Base-by-base conservation (phyloP, 2,113 vertebrate genomes). In the Mobula hypostoma region DNA sequence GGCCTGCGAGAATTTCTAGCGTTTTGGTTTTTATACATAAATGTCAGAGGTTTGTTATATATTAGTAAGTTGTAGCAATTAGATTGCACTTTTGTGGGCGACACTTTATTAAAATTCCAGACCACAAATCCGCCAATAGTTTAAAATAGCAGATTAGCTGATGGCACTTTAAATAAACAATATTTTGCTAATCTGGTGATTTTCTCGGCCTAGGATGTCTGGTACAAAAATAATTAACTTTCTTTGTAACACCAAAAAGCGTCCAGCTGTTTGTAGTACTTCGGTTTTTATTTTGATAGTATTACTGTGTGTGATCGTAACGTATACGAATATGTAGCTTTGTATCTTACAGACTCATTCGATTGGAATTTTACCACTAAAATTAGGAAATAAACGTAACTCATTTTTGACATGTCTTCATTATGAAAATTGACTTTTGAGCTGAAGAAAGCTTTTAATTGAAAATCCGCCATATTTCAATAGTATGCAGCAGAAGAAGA, bases 381-480 rank as follows among this genome's bases (percentile, higher is more conserved):
- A 93, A 68, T 24, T 93, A 36, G 66, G 66, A 12, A 72, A 48
- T 93, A 32, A 93, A 74, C 48, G 68, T 72, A 72, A 74, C 68
- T 74, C 90, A 93, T 21, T 93, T 68, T 63, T 90, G 87, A 95
- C 96, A 96, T 95, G 96, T 97, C 97, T 97, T 97, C 96, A 97
- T 97, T 97, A 97, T 96, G 96, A 96, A 96, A 96, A 97, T 96
- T 96, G 97, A 97, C 96, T 96, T 96, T 95, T 96, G 97, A 94
- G 96, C 96, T 96, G 96, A 95, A 96, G 95, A 96, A 96, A 96
- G 96, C 96, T 95, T 96, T 96, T 97, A 97, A 97, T 97, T 97
- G 97, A 97, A 97, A 97, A 97, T 96, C 96, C 96, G 97, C 97
- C 96, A 96, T 96, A 96, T 97, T 97, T 97, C 97, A 97, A 97